Conservation (phyloP, 2,113 vertebrate genomes). For the Muntiacus reevesi region DNA sequence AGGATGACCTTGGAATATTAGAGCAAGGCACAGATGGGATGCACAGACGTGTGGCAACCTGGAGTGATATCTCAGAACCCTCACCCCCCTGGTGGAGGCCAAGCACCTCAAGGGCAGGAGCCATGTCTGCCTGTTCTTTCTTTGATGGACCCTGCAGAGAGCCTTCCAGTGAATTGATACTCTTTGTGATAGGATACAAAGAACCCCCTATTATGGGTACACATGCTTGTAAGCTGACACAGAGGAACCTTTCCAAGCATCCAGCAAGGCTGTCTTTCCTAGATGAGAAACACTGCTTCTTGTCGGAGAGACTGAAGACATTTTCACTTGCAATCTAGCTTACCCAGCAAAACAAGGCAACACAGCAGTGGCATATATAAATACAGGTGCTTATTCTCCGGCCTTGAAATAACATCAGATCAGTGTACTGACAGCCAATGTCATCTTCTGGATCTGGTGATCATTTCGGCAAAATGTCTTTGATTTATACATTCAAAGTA, state of each 20-base stretch:
- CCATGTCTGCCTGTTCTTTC: not conserved
- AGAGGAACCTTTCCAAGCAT: not conserved
- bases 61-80: not conserved
- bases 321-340: not conserved
- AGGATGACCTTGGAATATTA: conserved; percentile 39
- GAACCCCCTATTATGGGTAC: not conserved
- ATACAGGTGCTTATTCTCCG: not conserved
- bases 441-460: not conserved
- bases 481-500: not conserved
- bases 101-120: not conserved
- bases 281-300: not conserved
- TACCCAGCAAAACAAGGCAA: not conserved
- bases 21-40: conserved; percentile 51
- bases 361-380: not conserved
- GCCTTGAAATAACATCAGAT: not conserved
- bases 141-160: not conserved
- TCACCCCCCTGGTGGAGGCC: not conserved
- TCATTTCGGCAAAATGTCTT: not conserved
- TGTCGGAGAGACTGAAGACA: not conserved
- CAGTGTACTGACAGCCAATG: not conserved
- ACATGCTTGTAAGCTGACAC: not conserved
- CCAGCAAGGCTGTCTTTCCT: not conserved
- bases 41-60: not conserved
- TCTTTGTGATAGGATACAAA: not conserved
- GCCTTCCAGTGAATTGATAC: not conserved